These are phyloP conservation scores for Fragum sueziense DNA, from an alignment of 2,888 invertebrate genomes.

Conservation along the genomic window DNA sequence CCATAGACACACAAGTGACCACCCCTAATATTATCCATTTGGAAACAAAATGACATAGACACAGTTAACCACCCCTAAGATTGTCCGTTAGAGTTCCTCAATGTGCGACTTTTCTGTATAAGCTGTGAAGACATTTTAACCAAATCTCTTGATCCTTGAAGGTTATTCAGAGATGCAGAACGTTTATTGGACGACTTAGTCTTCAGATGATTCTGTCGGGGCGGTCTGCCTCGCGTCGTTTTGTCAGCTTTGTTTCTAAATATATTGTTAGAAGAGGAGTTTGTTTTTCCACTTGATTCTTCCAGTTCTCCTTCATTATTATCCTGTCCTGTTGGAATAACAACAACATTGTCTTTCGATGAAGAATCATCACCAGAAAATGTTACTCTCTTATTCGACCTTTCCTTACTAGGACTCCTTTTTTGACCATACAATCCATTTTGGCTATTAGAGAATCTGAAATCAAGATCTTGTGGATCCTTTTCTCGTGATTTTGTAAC, in stretches of 20 bases:
- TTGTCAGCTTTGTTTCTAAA: neutral
- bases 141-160: slow-evolving; percentile 40
- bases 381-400: slow-evolving; percentile 52
- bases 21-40: too few relatives aligned
- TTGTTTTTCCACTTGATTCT: slow-evolving; percentile 4
- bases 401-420: slow-evolving; percentile 49
- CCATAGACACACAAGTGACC: too few relatives aligned
- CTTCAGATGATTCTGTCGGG: slow-evolving; percentile 9
- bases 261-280: slow-evolving; percentile 15
- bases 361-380: slow-evolving; percentile 30
- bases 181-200: slow-evolving; percentile 36
- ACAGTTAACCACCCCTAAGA: too few relatives aligned
- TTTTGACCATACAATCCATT: slow-evolving; percentile 51
- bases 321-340: slow-evolving; percentile 29
- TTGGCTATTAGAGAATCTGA: slow-evolving; percentile 50
- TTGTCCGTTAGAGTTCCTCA: slow-evolving; percentile 5
- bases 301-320: neutral
- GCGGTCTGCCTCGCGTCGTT: neutral
- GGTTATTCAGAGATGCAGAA: slow-evolving; percentile 52
- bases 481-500: slow-evolving; percentile 14
- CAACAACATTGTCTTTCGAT: slow-evolving; percentile 20
- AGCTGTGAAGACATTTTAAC: slow-evolving; percentile 55
- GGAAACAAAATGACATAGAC: too few relatives aligned
- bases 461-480: slow-evolving; percentile 41
- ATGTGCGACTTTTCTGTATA: slow-evolving; percentile 55